Evolutionary conservation across 2,113 vertebrate genomes (phyloP), one percentile per base, ranked within the genome.

Genomic region (Ascaphus truei): DNA sequence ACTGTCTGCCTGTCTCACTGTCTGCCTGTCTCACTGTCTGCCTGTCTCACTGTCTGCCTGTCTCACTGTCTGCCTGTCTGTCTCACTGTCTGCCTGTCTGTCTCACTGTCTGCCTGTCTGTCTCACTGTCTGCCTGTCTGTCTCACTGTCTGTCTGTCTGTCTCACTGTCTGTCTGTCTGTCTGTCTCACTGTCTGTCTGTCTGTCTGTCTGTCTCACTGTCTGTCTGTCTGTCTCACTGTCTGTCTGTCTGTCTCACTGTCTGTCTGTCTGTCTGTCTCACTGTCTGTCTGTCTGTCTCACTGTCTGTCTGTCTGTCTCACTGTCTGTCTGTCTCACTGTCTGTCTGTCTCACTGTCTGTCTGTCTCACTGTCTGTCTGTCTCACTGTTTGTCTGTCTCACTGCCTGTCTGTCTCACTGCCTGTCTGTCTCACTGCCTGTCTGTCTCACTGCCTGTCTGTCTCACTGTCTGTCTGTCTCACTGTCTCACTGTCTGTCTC

Each of bases 291-390:
- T 5, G 53, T 56, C 4, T 56, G 4, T 56, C 53, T 56, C 13
- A 9, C 4, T 56, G 53, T 56, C 53, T 56, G 4, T 56, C 53
- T 56, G 53, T 56, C 4, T 5, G 53, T 56, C 53, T 56, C 12
- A 9, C 53, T 56, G 53, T 56, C 4, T 5, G 62, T 62, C 66
- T 74, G 74, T 62, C 76, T 72, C 72, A 39, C 29, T 56, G 48
- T 57, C 12, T 56, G 74, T 67, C 22, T 68, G 53, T 57, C 12
- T 56, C 74, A 66, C 22, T 56, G 4, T 56, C 4, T 56, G 53
- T 56, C 4, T 56, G 53, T 56, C 53, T 56, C 12, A 9, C 53
- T 56, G 7, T 56, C 4, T 56, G 7, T 5, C 53, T 56, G 4
- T 47, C 43, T 47, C 5, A 6, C 43, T 47, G 43, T 47, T 13